Conservation (phyloP, 2,113 vertebrate genomes). For the Phalacrocorax pelagicus region DNA sequence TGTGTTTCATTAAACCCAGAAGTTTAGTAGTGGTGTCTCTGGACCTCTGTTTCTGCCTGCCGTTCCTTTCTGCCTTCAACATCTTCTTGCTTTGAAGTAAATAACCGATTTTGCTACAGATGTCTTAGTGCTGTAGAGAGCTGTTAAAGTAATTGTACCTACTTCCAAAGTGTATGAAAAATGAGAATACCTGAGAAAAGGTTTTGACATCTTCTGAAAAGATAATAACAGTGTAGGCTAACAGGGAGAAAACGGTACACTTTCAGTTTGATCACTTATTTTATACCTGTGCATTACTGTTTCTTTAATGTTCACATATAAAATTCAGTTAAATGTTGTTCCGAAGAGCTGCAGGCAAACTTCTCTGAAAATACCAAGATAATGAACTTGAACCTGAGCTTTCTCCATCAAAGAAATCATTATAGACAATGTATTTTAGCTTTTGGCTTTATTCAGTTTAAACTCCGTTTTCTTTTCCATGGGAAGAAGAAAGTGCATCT, state of each 20-base stretch:
- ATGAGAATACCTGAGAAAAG: conserved; percentile 60
- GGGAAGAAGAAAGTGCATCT: conserved; percentile 63
- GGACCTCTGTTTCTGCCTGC: conserved; percentile 26
- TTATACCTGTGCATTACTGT: conserved; percentile 68
- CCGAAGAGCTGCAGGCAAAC: conserved; percentile 60
- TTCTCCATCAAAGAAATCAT: conserved; percentile 74
- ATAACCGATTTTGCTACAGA: conserved; percentile 55
- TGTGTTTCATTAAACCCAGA: conserved; percentile 51
- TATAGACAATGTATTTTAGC: conserved; percentile 62
- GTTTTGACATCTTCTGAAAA: conserved; percentile 63
- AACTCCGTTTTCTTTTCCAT: conserved; percentile 67
- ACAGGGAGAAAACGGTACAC: conserved; percentile 48
- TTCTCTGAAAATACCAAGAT: conserved; percentile 73
- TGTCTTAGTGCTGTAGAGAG: conserved; percentile 41
- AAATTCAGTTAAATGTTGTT: conserved; percentile 71
- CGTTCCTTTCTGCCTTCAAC: conserved; percentile 26
- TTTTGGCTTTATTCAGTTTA: conserved; percentile 68
- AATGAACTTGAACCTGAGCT: conserved; percentile 75
- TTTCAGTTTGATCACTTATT: conserved; percentile 62
- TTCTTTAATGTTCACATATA: conserved; percentile 67
- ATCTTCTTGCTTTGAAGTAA: conserved; percentile 63
- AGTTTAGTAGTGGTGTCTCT: conserved; percentile 22
- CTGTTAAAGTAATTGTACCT: conserved; percentile 66
- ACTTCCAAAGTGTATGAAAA: conserved; percentile 68
- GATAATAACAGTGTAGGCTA: conserved; percentile 61